Evolutionary conservation across 2,888 invertebrate genomes (phyloP).

Genomic region (Drosophila nr. perissopoda): DNA sequence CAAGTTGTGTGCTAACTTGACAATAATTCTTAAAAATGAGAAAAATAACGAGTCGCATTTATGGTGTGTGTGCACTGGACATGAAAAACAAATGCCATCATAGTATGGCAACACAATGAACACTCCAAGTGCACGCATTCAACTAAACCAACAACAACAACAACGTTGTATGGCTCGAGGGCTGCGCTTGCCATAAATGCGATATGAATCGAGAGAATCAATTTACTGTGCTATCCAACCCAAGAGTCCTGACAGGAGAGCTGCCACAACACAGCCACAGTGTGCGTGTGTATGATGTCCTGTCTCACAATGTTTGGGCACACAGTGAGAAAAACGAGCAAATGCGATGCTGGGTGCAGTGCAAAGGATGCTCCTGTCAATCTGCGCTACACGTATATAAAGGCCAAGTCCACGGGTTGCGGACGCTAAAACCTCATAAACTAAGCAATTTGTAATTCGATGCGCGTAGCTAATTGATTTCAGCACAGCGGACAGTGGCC

Average conservation of each 20-base stretch:
- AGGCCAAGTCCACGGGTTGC: conserved; percentile 20
- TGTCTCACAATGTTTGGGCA: conserved; percentile 43
- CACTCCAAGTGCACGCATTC: not conserved
- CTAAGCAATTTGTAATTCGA: conserved; percentile 68
- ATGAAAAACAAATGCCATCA: not conserved
- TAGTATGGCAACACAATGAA: not conserved
- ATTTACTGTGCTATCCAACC: conserved; percentile 42
- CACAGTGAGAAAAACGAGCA: conserved; percentile 46
- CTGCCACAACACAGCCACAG: conserved; percentile 17
- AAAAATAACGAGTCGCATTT: not conserved
- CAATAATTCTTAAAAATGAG: conserved; percentile 15
- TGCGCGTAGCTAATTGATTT: conserved; percentile 69
- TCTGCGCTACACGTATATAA: conserved; percentile 12
- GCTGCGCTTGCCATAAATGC: conserved; percentile 43
- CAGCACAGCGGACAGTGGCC: conserved; percentile 47
- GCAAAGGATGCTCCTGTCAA: not conserved
- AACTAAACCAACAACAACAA: conserved; percentile 2
- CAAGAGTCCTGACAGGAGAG: conserved; percentile 5
- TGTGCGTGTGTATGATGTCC: conserved; percentile 30
- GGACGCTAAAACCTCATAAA: conserved; percentile 43
- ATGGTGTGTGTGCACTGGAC: not conserved
- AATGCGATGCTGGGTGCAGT: not conserved
- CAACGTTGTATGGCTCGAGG: conserved; percentile 20
- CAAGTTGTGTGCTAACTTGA: not conserved
- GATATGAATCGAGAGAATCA: conserved; percentile 68